Percentiles rank a stretch among this genome's conserved stretches.
phyloP scores from a whole-genome alignment of 1,140 invertebrate genomes.

The Drosophila trapezifrons region DNA sequence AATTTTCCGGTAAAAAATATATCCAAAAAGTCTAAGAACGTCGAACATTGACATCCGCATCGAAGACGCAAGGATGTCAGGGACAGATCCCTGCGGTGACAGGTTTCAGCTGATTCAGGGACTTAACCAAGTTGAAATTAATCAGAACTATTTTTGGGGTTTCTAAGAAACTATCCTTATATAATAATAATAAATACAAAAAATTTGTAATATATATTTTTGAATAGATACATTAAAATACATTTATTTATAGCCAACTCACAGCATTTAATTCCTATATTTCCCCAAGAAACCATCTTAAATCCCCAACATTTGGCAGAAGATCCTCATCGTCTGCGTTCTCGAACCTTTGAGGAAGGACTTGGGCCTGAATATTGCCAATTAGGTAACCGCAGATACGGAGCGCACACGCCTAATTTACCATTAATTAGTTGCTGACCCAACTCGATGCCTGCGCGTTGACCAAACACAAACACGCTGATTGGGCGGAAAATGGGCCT shows the following conservation, averaged over 20 bases:
- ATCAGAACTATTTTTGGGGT: not conserved
- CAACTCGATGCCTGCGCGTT: not conserved
- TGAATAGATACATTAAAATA: too few relatives aligned
- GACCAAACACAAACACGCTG: not conserved
- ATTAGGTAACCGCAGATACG: constrained; percentile 8
- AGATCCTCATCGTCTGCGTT: too few relatives aligned
- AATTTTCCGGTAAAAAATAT: constrained; percentile 17
- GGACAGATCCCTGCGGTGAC: constrained; percentile 2
- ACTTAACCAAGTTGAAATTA: not conserved
- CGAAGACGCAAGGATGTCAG: constrained; percentile 3
- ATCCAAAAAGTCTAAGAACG: constrained; percentile 14
- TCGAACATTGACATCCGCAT: constrained; percentile 33
- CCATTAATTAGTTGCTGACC: constrained; percentile 52
- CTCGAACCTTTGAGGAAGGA: not conserved
- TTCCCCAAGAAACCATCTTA: not conserved
- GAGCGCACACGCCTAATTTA: constrained; percentile 44
- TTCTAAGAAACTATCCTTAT: too few relatives aligned
- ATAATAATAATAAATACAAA: too few relatives aligned
- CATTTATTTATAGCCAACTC: too few relatives aligned
- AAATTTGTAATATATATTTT: not conserved
- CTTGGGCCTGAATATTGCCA: not conserved
- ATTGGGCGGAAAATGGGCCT: not conserved
- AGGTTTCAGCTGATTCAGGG: constrained; percentile 16
- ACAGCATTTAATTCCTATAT: too few relatives aligned
- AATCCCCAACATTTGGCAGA: not conserved